Base-by-base conservation (phyloP, 2,113 vertebrate species). In the Myodes glareolus region DNA sequence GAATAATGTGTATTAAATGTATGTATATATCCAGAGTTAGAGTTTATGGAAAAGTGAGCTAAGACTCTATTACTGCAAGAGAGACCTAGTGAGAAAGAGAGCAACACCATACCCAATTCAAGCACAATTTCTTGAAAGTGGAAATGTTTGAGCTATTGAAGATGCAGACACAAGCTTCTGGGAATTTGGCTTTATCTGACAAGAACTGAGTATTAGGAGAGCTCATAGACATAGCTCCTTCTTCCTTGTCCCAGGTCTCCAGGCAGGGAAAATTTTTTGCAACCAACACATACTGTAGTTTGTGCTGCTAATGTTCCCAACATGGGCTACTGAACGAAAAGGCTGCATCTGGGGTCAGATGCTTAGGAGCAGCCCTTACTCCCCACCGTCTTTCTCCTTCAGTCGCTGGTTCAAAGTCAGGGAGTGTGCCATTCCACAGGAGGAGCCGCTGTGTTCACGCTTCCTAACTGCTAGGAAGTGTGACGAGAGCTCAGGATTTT, bases 321-420 rank as follows among this genome's bases (percentile, higher is more conserved):
- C 0, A 11, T 0, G 36, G 68, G 63, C 39, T 33, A 11, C 21
- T 23, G n/a, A 5, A 19, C 2, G 13, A 58, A 78, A 75, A 1
- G 0, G 42, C 29, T 90, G 68, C 68, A 39, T 92, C 68, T 31
- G n/a, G 78, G 92, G 55, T 10, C 92, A 82, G 50, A 23, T 4
- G 19, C 45, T 7, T 11, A 33, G 61, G 7, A 47, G 61, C 31
- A 76, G 6, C 6, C 1, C 3, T 7, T 42, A 16, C 1, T 27
- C 61, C 17, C 77, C 8, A 0, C 2, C 12, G 0, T 4, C 4
- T 11, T 2, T 17, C 42, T 42, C 17, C 0, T 8, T 21, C 50
- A 82, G 36, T 25, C 58, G 16, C 78, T 33, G 55, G n/a, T 67
- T 91, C 39, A 77, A 65, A 80, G 50, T 21, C 19, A 58, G 25